Conservation (phyloP, 2,797 vertebrate species). For the Tragelaphus oryx region DNA sequence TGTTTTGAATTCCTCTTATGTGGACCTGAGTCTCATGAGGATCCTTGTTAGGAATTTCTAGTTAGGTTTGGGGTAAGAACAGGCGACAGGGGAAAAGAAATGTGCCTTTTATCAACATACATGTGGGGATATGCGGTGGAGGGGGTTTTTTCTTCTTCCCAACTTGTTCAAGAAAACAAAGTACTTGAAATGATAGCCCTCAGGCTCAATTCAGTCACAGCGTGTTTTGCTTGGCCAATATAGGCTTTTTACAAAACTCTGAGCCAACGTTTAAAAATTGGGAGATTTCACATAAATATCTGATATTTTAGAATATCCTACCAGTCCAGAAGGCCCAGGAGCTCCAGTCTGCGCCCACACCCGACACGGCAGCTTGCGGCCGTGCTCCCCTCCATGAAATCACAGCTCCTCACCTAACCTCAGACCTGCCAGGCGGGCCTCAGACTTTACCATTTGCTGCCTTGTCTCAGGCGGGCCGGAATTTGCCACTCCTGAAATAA, state of each 20-base stretch:
- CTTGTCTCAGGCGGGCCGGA: background rate
- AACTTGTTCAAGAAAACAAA: slow-evolving; percentile 30
- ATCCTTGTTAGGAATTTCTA: background rate
- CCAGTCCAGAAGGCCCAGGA: background rate
- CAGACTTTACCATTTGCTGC: background rate
- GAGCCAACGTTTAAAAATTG: background rate
- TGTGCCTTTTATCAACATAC: background rate
- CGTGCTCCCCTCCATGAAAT: too few species aligned
- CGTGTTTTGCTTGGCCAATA: background rate
- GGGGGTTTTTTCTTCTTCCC: background rate
- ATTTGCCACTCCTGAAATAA: background rate
- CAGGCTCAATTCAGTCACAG: background rate
- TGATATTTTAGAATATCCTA: background rate
- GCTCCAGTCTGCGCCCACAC: background rate
- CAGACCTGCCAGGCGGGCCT: background rate
- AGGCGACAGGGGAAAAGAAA: background rate
- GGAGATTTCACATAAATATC: background rate
- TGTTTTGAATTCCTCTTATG: accelerated
- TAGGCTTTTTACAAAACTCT: slow-evolving; percentile 8
- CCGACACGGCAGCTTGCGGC: accelerated
- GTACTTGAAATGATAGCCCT: background rate
- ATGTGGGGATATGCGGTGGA: background rate
- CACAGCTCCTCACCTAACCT: accelerated
- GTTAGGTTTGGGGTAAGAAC: background rate
- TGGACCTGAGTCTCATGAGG: too few species aligned